phyloP scores from a whole-genome alignment of 2,888 invertebrate genomes.

The Hoplodrina blanda region DNA sequence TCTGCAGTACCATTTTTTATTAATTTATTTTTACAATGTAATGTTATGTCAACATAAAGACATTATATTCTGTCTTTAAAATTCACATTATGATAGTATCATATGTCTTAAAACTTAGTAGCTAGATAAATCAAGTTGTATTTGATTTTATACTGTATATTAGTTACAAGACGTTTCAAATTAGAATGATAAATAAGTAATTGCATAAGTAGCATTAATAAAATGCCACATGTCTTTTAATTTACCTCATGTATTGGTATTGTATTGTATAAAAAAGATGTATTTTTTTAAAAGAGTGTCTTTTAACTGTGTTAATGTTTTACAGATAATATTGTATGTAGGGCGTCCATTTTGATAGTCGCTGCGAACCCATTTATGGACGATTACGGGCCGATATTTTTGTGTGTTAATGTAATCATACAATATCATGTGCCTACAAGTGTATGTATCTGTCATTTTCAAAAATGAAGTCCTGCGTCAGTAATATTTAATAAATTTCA shows the following conservation, averaged over 20 bases:
- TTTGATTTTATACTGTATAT: constrained; percentile 31
- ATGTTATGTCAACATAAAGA: constrained; percentile 19
- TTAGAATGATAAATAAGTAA: constrained; percentile 9
- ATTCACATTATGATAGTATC: constrained; percentile 28
- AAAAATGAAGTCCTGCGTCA: constrained; percentile 7
- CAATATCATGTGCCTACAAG: constrained; percentile 38
- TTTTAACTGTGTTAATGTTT: constrained; percentile 37
- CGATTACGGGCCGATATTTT: not conserved
- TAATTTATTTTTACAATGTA: constrained; percentile 24
- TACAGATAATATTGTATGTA: constrained; percentile 14
- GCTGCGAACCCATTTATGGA: constrained; percentile 10
- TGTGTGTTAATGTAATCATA: constrained; percentile 11
- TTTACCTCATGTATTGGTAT: constrained; percentile 31
- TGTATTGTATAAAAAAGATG: constrained; percentile 24
- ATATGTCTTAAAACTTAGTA: constrained; percentile 24
- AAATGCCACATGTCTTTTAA: constrained; percentile 16
- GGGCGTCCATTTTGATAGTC: constrained; percentile 2
- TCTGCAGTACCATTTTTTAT: constrained; percentile 10
- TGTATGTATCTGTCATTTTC: constrained; percentile 1
- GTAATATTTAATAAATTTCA: not conserved
- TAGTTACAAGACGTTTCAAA: constrained; percentile 2
- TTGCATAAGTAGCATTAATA: not conserved
- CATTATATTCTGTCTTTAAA: constrained; percentile 35
- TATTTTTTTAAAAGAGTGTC: constrained; percentile 39
- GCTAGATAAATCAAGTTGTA: constrained; percentile 52